Percentiles rank a stretch among this genome's conserved stretches.
phyloP scores from a whole-genome alignment of 2,888 invertebrate species.

The Harpalus rufipes region DNA sequence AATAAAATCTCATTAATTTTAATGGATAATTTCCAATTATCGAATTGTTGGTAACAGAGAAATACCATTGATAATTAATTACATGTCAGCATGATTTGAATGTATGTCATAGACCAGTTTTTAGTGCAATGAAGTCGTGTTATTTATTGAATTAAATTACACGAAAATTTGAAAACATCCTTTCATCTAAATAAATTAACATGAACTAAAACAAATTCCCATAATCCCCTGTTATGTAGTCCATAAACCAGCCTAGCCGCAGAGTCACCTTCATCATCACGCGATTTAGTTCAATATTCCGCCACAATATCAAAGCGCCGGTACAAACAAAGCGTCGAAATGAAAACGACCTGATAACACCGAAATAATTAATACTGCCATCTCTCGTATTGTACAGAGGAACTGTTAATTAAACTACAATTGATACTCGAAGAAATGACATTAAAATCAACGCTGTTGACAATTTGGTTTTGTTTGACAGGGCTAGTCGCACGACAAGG shows the following conservation, averaged over 20 bases:
- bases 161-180: constrained; percentile 12
- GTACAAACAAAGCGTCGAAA: constrained; percentile 28
- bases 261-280: constrained; percentile 35
- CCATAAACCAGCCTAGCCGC: background rate
- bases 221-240: constrained; percentile 29
- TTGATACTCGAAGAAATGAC: constrained; percentile 61
- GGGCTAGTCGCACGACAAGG: constrained; percentile 68
- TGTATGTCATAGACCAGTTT: constrained; percentile 15
- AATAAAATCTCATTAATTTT: background rate
- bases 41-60: background rate
- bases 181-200: constrained; percentile 29
- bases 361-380: constrained; percentile 45
- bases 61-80: constrained; percentile 6
- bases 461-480: constrained; percentile 72
- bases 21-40: background rate
- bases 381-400: constrained; percentile 33
- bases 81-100: constrained; percentile 12
- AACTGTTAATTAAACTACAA: constrained; percentile 62
- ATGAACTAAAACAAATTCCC: constrained; percentile 23
- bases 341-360: constrained; percentile 57
- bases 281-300: constrained; percentile 39
- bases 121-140: background rate
- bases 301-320: constrained; percentile 44
- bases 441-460: constrained; percentile 65
- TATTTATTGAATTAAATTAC: constrained; percentile 33